Base-by-base conservation (phyloP, 2,797 vertebrate species). In the Tadarida brasiliensis region DNA sequence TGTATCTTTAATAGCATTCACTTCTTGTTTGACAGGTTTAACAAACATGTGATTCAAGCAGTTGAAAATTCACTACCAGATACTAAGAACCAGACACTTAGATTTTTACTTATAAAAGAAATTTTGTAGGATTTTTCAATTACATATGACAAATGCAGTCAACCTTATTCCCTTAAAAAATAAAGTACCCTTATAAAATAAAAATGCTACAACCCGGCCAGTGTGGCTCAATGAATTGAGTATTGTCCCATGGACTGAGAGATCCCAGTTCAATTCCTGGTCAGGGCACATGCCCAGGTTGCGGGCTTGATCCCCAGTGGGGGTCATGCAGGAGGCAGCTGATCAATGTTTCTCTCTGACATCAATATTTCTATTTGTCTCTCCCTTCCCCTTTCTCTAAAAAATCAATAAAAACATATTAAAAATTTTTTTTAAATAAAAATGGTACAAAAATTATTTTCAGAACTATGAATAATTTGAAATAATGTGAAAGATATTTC, bases 21-120 rank as follows among this genome's bases (percentile, higher is more conserved):
- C 92, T 84, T 26, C 8, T 85, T 96, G 14, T 71, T 90, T 97
- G 92, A 94, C 81, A 77, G 44, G 65, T 57, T 95, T 97, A 96
- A 87, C 91, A 97, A 96, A 35, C 77, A 74, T 86, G 81, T 94
- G 15, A 47, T 68, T 97, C 80, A 92, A 95, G 30, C 7, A 96
- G 14, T 6, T 94, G 33, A 95, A 83, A 96, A 82, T 88, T 94
- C 90, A 96, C 9, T 4, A 61, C 28, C 28, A 76, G 73, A n/a
- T 51, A n/a, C 49, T 28, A 88, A 73, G 51, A 90, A 51, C 6
- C 24, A 95, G 57, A 94, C 78, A 70, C 19, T 91, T 80, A 12
- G 44, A 65, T 94, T 94, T 73, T 9, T 95, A 77, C 78, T 54
- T 22, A 90, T 39, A 88, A 95, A 95, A 93, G 68, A 24, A 87